Percentiles rank a stretch among this genome's conserved stretches.
These are phyloP conservation scores for Ploceus nigricollis DNA, from an alignment of 2,113 vertebrate genomes.

Conservation along the genomic window DNA sequence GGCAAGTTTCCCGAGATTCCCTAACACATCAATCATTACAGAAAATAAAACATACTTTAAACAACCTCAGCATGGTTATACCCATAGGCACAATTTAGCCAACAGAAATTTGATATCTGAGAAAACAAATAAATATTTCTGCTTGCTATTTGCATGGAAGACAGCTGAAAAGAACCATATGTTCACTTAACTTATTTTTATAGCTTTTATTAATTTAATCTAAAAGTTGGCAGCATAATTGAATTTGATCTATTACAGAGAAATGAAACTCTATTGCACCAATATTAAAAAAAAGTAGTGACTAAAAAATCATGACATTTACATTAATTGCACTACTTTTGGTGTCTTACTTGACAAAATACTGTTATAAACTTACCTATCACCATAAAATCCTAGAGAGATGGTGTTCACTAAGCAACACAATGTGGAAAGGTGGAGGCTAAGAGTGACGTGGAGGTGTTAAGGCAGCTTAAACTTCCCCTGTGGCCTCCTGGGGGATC, in stretches of 20 bases:
- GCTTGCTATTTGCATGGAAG: background rate
- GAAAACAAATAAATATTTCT: background rate
- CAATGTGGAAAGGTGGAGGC: background rate
- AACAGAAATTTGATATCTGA: background rate
- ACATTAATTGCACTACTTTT: background rate
- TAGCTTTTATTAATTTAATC: background rate
- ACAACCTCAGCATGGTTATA: background rate
- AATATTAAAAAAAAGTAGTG: background rate
- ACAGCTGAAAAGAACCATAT: background rate
- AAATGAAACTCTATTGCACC: background rate
- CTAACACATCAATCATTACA: background rate
- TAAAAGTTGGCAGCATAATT: background rate
- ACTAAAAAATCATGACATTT: background rate
- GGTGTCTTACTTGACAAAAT: background rate
- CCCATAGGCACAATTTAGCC: background rate
- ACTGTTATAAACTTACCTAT: background rate
- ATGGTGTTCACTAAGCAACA: background rate
- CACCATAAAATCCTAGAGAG: background rate
- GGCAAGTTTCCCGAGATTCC: background rate
- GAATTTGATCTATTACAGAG: background rate
- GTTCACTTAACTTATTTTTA: background rate
- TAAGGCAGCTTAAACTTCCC: background rate
- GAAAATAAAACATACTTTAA: conserved; percentile 8
- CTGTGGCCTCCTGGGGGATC: background rate
- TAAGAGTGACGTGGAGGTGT: background rate